Evolutionary conservation across 2,888 invertebrate genomes (phyloP).

Genomic region (Oeneis ivallda): DNA sequence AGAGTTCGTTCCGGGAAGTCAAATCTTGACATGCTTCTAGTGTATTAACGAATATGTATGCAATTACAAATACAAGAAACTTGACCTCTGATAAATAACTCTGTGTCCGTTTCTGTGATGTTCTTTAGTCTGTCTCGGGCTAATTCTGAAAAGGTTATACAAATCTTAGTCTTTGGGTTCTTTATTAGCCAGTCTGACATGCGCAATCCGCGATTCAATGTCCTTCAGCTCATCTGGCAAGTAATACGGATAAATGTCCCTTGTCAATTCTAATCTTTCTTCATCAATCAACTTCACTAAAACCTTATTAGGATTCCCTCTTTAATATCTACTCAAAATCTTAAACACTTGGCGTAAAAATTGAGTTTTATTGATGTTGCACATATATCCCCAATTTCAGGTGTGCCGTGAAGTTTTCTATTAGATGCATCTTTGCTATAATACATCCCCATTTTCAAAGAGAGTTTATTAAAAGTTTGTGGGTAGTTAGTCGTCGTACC

Average conservation of each 20-base stretch:
- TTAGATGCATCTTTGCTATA: slow-evolving; percentile 64
- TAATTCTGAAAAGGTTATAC: slow-evolving; percentile 61
- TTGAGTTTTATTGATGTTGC: slow-evolving; percentile 72
- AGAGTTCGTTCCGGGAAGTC: slow-evolving; percentile 67
- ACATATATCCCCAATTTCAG: slow-evolving; percentile 81
- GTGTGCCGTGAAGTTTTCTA: slow-evolving; percentile 59
- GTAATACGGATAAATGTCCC: slow-evolving; percentile 67
- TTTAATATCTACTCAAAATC: slow-evolving; percentile 56
- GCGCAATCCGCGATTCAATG: slow-evolving; percentile 68
- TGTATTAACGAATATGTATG: slow-evolving; percentile 85
- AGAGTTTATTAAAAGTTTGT: slow-evolving; percentile 57
- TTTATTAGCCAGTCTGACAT: slow-evolving; percentile 62
- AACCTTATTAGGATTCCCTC: slow-evolving; percentile 57
- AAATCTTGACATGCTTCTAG: slow-evolving; percentile 82
- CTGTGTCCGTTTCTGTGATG: slow-evolving; percentile 57
- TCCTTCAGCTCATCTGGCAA: slow-evolving; percentile 76
- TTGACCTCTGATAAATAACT: slow-evolving; percentile 67
- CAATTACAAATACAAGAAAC: slow-evolving; percentile 82
- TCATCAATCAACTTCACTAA: slow-evolving; percentile 83
- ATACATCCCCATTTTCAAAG: slow-evolving; percentile 66
- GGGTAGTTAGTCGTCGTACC: slow-evolving; percentile 53
- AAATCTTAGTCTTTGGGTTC: slow-evolving; percentile 70
- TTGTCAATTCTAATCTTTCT: slow-evolving; percentile 70
- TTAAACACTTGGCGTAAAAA: slow-evolving; percentile 78
- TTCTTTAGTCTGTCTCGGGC: slow-evolving; percentile 55